Evolutionary conservation across 2,113 vertebrate species (phyloP).

Genomic region (Phalacrocorax pelagicus): DNA sequence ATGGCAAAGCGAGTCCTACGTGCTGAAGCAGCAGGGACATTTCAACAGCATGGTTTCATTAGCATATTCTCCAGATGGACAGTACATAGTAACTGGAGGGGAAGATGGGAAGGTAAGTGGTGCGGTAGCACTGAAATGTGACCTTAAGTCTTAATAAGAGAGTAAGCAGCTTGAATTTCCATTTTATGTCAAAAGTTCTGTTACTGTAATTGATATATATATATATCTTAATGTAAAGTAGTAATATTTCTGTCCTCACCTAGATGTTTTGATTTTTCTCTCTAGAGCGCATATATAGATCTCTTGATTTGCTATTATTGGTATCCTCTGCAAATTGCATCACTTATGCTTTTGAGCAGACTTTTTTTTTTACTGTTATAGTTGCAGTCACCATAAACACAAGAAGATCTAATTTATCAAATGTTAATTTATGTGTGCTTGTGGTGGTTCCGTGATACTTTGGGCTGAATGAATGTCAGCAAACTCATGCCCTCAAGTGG

Average conservation of each 20-base stretch:
- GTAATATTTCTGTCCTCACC: background rate
- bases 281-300: background rate
- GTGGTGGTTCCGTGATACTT: background rate
- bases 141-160: background rate
- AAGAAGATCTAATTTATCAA: background rate
- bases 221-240: background rate
- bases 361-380: background rate
- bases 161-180: background rate
- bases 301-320: background rate
- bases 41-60: slow-evolving; percentile 95
- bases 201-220: background rate
- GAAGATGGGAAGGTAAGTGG: slow-evolving; percentile 91
- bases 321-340: background rate
- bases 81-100: slow-evolving; percentile 90
- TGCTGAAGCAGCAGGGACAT: slow-evolving; percentile 97
- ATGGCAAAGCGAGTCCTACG: slow-evolving; percentile 97
- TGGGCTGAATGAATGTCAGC: background rate
- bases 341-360: background rate
- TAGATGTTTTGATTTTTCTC: background rate
- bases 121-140: background rate
- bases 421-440: background rate
- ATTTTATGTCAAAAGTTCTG: background rate
- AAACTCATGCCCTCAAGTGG: background rate
- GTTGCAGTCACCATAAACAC: background rate
- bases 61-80: slow-evolving; percentile 93